Evolutionary conservation across 2,888 invertebrate genomes (phyloP).

Genomic region (Ichneumoninae sp.): DNA sequence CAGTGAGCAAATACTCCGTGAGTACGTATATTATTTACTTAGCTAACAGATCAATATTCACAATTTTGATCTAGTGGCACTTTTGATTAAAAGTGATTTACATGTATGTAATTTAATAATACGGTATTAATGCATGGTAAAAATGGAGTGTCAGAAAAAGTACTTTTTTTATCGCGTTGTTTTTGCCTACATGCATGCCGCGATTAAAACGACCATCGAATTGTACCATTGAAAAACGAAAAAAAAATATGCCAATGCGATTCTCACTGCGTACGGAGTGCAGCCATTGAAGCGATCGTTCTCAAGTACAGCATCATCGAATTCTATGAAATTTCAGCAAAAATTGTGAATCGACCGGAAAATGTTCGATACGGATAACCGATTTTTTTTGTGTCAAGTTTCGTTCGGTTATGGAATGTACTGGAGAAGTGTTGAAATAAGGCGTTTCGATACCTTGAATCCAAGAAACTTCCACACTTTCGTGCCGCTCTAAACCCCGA

Average conservation of each 20-base stretch:
- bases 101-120: constrained; percentile 54
- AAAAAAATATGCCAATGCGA: neutral
- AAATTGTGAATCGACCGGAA: neutral
- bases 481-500: neutral
- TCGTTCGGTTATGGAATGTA: neutral
- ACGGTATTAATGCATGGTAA: constrained; percentile 15
- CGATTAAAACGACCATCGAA: constrained; percentile 21
- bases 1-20: constrained; percentile 60
- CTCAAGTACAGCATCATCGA: neutral
- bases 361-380: neutral
- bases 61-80: constrained; percentile 63
- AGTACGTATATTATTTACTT: constrained; percentile 44
- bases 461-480: neutral
- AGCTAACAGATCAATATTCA: constrained; percentile 57
- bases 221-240: neutral
- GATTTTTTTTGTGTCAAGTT: neutral
- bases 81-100: constrained; percentile 55
- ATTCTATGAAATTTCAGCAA: neutral
- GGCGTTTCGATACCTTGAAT: neutral
- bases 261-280: neutral
- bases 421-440: neutral
- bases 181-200: constrained; percentile 25
- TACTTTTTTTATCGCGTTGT: constrained; percentile 20
- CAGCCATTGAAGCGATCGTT: neutral
- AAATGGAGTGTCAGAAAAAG: constrained; percentile 33